Base-by-base conservation (phyloP, 2,888 invertebrate species). In the Cataglyphis rosenhaueri region DNA sequence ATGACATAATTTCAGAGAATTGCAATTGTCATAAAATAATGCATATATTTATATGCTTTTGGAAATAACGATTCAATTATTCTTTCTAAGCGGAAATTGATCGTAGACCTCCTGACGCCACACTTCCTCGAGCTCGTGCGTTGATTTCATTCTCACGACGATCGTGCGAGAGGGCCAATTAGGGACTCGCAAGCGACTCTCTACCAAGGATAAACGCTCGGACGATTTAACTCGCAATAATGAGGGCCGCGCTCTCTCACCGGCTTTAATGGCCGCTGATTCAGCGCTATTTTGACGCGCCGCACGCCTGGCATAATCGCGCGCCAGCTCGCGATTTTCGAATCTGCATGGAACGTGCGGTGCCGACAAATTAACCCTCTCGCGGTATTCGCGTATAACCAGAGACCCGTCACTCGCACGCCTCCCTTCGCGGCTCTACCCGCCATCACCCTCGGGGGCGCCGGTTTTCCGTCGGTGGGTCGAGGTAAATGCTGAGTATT, bases 221-320 rank as follows among this genome's bases (percentile, higher is more conserved):
- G 90, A 82, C 89, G 86, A 90, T 88, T 89, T 87, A 88, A 89
- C 89, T 90, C 89, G 89, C 90, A 90, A 89, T 88, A 90, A 87
- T 85, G 90, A 89, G 87, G 84, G 78, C 75, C 82, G 84, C 81
- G 52, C 73, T 71, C 38, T 71, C 38, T 74, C 59, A 81, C 41
- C 81, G 66, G 62, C 82, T 76, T 85, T 89, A 90, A 90, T 89
- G 86, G 87, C 62, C 82, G 81, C 86, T 87, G 89, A 90, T 84
- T 89, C 90, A 87, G 89, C 87, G 84, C 75, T 90, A 88, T 90
- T 89, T 90, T 82, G 85, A 86, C 78, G 83, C 83, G 78, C 44
- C 74, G 62, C 73, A 61, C 70, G 38, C 66, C 64, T 57, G 75
- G 73, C 73, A 83, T 90, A 89, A 89, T 90, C 86, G 89, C 89